Evolutionary conservation across 2,113 vertebrate species (phyloP).

Genomic region (Pyxicephalus adspersus): DNA sequence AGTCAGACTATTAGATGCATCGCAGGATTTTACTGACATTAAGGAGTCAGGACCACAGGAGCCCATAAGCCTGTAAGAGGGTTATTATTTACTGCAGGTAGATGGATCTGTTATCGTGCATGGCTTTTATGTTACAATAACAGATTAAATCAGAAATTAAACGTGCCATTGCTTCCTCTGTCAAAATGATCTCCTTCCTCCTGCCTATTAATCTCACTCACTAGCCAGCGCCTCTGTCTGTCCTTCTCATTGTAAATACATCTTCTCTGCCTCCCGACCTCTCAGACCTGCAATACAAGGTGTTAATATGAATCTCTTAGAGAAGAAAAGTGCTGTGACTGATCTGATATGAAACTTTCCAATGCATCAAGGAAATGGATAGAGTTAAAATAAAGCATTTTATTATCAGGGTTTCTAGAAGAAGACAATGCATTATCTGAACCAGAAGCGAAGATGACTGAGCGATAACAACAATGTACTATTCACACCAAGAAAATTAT

Average conservation of each 20-base stretch:
- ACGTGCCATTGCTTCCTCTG: conserved; percentile 45
- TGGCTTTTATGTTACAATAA: conserved; percentile 49
- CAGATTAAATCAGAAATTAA: conserved; percentile 47
- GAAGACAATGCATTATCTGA: not conserved
- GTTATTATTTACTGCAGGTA: conserved; percentile 51
- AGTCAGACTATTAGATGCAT: conserved; percentile 48
- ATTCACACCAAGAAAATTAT: not conserved
- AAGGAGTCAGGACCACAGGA: conserved; percentile 35
- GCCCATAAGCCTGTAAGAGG: conserved; percentile 44
- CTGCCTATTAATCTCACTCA: conserved; percentile 25
- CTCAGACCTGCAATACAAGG: conserved; percentile 4
- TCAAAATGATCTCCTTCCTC: conserved; percentile 35
- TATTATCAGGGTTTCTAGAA: not conserved
- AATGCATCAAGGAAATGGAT: not conserved
- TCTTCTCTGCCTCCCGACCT: not conserved
- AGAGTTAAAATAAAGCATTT: not conserved
- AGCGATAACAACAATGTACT: not conserved
- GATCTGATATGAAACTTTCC: conserved; percentile 25
- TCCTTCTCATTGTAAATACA: conserved; percentile 4
- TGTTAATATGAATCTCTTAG: conserved; percentile 3
- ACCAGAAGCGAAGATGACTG: not conserved
- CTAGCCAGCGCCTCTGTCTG: not conserved
- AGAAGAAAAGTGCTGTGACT: not conserved
- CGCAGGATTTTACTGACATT: conserved; percentile 48
- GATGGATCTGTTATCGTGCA: conserved; percentile 42